Base-by-base conservation (phyloP, 2,797 vertebrate species). In the Sebastiscus tertius region DNA sequence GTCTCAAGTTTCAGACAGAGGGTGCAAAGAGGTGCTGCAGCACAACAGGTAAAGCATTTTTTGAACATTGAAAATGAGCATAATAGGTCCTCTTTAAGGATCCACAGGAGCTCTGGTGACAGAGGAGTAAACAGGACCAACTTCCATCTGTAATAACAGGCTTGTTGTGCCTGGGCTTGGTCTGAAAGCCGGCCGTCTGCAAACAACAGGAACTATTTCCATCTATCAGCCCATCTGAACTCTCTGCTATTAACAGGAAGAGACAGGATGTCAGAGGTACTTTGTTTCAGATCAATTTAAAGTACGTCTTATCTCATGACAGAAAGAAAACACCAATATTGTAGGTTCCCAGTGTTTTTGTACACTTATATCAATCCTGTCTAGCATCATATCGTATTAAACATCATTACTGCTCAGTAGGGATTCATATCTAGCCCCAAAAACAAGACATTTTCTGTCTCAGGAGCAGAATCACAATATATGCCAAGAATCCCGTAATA, bases 131-230 rank as follows among this genome's bases (percentile, higher is more conserved):
- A 27, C 11, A 2, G 4, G 3, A n/a, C 5, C 29, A 49, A 11
- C 14, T 49, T 65, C 54, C 24, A 67, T 6, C 26, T 59, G 59
- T 54, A 55, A 39, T 39, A 39, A 22, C 14, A 29, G 27, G 2
- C 9, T 16, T 20, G 2, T 9, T 58, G 27, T 4, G 36, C 36
- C 13, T 39, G 36, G 36, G 36, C n/a, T 61, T 16, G 2, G 4
- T 49, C 34, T 76, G 80, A 66, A 33, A 72, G 72, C 33, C 66
- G 36, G 27, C 9, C 6, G 8, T 22, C 65, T 29, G 27, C 55
- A 34, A 67, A 79, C 39, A 80, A 68, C 73, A 72, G 69, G 67
- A 76, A 69, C 4, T 26, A 2, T 18, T 75, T 61, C 67, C 66
- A 62, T 74, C 72, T 2, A 27, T 77, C 68, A 39, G 49, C 20